phyloP scores from a whole-genome alignment of 2,888 invertebrate genomes.

The Lasioglossum malachurum region DNA sequence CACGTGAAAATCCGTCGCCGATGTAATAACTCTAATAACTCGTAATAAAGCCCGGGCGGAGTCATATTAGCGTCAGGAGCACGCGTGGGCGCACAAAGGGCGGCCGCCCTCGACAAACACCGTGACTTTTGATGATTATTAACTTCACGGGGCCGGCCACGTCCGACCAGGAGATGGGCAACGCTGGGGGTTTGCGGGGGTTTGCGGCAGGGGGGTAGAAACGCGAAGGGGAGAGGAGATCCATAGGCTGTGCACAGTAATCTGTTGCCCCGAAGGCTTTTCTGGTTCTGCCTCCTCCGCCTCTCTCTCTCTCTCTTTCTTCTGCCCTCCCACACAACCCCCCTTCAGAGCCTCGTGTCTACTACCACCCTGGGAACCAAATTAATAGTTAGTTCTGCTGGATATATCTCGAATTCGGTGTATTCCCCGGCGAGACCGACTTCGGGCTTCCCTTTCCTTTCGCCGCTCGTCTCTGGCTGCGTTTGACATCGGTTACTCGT shows the following conservation, averaged over 20 bases:
- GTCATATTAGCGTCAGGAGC: slow-evolving; percentile 85
- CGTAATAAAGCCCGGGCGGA: slow-evolving; percentile 84
- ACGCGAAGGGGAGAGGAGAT: slow-evolving; percentile 61
- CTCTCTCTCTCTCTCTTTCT: slow-evolving; percentile 25
- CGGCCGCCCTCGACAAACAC: slow-evolving; percentile 84
- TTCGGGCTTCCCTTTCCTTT: slow-evolving; percentile 60
- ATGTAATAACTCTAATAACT: slow-evolving; percentile 84
- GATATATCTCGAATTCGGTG: slow-evolving; percentile 80
- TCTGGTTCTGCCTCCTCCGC: slow-evolving; percentile 62
- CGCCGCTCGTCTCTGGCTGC: slow-evolving; percentile 67
- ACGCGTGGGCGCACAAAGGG: slow-evolving; percentile 84
- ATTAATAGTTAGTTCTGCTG: slow-evolving; percentile 83
- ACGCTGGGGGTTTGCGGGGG: slow-evolving; percentile 20
- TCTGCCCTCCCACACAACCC: slow-evolving; percentile 37
- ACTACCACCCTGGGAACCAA: slow-evolving; percentile 81
- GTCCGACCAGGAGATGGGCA: slow-evolving; percentile 73
- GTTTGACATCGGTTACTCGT: slow-evolving; percentile 77
- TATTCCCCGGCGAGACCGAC: slow-evolving; percentile 74
- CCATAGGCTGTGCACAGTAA: slow-evolving; percentile 80
- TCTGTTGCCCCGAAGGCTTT: slow-evolving; percentile 82
- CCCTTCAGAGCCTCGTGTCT: slow-evolving; percentile 22
- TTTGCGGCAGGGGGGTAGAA: background rate
- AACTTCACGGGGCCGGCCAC: slow-evolving; percentile 81
- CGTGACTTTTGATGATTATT: slow-evolving; percentile 85
- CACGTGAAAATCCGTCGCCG: slow-evolving; percentile 79